phyloP scores from a whole-genome alignment of 2,113 vertebrate species.

The Progne subis region DNA sequence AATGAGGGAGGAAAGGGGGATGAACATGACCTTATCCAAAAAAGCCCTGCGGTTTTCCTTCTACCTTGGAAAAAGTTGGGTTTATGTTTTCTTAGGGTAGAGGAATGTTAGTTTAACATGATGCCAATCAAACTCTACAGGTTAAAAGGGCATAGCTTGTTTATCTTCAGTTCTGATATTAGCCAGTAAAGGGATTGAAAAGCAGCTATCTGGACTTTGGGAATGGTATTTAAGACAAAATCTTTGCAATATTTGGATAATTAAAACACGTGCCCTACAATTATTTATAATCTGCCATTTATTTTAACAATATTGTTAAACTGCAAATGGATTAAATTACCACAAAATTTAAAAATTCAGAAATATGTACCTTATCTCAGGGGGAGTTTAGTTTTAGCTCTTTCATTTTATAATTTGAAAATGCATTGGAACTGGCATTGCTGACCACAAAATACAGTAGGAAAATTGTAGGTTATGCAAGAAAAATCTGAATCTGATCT shows the following conservation, averaged over 20 bases:
- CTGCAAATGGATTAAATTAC: neutral
- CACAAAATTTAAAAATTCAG: neutral
- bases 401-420: neutral
- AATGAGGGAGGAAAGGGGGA: slow-evolving; percentile 20
- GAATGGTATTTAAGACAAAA: slow-evolving; percentile 37
- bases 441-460: slow-evolving; percentile 3
- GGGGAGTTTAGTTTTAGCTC: neutral
- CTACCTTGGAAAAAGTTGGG: slow-evolving; percentile 32
- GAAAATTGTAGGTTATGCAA: neutral
- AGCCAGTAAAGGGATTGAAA: slow-evolving; percentile 50
- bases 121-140: slow-evolving; percentile 59
- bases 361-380: neutral
- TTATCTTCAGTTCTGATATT: slow-evolving; percentile 63
- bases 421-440: neutral
- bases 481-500: slow-evolving; percentile 10
- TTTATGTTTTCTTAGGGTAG: slow-evolving; percentile 58
- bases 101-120: slow-evolving; percentile 50
- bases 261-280: slow-evolving; percentile 16
- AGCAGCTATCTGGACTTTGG: slow-evolving; percentile 31
- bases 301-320: neutral
- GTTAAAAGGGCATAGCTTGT: slow-evolving; percentile 69
- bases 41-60: neutral
- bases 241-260: slow-evolving; percentile 48
- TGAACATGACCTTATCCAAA: slow-evolving; percentile 50
- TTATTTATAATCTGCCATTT: slow-evolving; percentile 20